Evolutionary conservation across 1,140 invertebrate genomes (phyloP).

Genomic region (Lepidurus couesii): DNA sequence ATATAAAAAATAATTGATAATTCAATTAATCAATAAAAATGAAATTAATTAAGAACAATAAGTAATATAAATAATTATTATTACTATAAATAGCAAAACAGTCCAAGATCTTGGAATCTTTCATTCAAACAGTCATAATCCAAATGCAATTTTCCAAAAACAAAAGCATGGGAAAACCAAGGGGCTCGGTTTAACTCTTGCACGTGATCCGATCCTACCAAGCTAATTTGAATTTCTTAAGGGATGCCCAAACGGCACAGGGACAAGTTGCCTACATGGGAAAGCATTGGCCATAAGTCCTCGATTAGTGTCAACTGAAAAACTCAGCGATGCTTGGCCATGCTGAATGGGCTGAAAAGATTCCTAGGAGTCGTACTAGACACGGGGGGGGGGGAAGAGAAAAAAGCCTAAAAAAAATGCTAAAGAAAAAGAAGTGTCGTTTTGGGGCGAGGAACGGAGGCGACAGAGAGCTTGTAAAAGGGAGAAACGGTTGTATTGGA

Average conservation of each 20-base stretch:
- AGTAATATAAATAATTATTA: too few species aligned
- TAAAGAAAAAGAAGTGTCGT: not conserved
- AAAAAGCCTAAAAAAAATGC: not conserved
- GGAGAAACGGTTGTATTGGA: conserved; percentile 13
- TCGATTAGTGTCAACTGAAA: not conserved
- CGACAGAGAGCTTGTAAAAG: conserved; percentile 4
- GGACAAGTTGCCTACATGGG: not conserved
- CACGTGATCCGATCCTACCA: not conserved
- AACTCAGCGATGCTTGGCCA: not conserved
- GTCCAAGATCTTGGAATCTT: too few species aligned
- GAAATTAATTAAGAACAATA: too few species aligned
- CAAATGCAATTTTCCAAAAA: not conserved
- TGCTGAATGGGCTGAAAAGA: conserved; percentile 2
- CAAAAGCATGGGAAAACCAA: not conserved
- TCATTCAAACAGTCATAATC: too few species aligned
- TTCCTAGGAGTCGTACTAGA: not conserved
- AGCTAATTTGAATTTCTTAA: not conserved
- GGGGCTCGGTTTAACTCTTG: not conserved
- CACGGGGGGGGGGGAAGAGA: not conserved
- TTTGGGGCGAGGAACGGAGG: not conserved
- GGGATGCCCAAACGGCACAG: not conserved
- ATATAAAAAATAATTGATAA: too few species aligned
- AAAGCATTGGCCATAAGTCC: conserved; percentile 7
- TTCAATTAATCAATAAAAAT: too few species aligned
- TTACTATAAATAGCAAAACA: too few species aligned